Percentiles rank a stretch among this genome's conserved stretches.
These are phyloP conservation scores for Nicator chloris DNA, from an alignment of 2,113 vertebrate species.

Conservation along the genomic window DNA sequence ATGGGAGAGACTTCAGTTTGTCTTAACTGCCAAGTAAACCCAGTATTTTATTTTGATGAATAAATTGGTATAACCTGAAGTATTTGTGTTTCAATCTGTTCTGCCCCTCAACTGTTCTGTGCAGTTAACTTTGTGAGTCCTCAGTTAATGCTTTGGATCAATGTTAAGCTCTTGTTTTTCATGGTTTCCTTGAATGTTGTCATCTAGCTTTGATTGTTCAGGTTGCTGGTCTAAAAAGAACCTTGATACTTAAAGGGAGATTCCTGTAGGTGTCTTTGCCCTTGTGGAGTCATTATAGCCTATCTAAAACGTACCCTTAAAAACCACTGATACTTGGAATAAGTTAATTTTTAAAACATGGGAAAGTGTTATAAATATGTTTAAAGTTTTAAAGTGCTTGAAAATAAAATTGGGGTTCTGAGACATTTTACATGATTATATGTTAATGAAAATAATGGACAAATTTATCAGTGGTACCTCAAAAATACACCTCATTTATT, in stretches of 20 bases:
- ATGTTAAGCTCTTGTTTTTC: neutral
- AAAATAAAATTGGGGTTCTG: neutral
- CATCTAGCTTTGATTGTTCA: neutral
- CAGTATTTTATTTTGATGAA: neutral
- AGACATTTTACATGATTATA: neutral
- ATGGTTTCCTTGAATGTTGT: neutral
- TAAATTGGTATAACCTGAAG: neutral
- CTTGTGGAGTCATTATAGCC: neutral
- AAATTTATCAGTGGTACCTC: neutral
- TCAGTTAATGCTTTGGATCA: neutral
- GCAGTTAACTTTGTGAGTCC: neutral
- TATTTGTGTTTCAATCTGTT: neutral
- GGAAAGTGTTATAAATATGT: neutral
- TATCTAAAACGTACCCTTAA: neutral
- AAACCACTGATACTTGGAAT: neutral
- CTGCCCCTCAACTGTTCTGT: neutral
- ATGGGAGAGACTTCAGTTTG: neutral
- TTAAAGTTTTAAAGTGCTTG: neutral
- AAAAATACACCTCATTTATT: neutral
- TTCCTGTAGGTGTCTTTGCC: neutral
- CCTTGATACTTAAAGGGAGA: neutral
- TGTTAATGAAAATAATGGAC: neutral
- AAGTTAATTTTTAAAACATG: neutral
- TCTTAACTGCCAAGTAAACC: neutral
- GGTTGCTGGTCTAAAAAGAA: neutral